Evolutionary conservation across 2,797 vertebrate genomes (phyloP), one percentile per base, ranked within the genome.

Genomic region (Salmo trutta): DNA sequence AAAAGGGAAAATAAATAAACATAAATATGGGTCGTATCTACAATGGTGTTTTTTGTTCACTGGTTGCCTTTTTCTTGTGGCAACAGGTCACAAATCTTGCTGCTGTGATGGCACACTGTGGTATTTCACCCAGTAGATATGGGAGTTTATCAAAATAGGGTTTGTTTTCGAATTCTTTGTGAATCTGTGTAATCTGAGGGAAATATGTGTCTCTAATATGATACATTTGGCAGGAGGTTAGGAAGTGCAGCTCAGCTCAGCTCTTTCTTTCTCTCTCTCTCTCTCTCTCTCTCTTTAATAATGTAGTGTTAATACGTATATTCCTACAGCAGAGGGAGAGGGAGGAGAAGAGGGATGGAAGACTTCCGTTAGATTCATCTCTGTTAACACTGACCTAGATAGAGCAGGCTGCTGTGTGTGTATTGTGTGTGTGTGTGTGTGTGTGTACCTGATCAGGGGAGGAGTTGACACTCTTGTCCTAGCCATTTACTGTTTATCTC

Each of bases 381-480:
- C 84, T 81, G 84, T 87, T 89, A 74, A 82, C 73, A 54, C 59
- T 91, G 89, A 91, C 91, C 91, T 83, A 93, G 84, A 90, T 91
- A 86, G 64, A 31, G 74, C 77, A 80, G 77, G 12, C 54, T 74
- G 54, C 31, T 59, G 66, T 47, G 41, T 2, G 41, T 10, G 41
- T 33, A 1, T 33, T 2, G 65, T 54, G 70, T 52, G 33, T 83
- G 53, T 53, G 52, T 62, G 27, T 65, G 73, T 64, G 81, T 82
- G 77, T 29, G 52, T 59, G 59, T 78, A n/a, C 12, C 59, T 64
- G 21, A n/a, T 64, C 59, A 29, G 21, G 12, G 21, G 24, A 65
- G 21, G 62, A 21, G 27, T 76, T 76, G 74, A 87, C 84, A 76
- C 29, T 70, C 41, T 86, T 80, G 73, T 83, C 75, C n/a, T 19